Conservation (phyloP, 1,140 invertebrate species). For the Diploscapter pachys region DNA sequence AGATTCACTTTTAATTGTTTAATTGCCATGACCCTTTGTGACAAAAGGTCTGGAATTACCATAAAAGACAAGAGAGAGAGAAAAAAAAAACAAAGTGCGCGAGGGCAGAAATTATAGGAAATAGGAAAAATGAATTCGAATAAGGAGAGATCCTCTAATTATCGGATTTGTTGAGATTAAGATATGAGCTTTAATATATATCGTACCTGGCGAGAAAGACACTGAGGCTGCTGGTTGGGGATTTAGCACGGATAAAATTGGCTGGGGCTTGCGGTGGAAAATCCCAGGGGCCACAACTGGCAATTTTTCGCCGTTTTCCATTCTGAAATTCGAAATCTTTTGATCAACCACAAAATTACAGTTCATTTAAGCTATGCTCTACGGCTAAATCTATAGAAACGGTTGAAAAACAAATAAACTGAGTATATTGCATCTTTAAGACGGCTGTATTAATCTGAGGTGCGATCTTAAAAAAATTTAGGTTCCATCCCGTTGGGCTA, state of each 20-base stretch:
- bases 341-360: not conserved
- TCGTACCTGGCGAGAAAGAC: too few species aligned
- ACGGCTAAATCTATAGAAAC: not conserved
- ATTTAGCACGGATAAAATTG: not conserved
- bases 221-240: too few species aligned
- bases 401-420: not conserved
- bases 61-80: too few species aligned
- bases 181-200: too few species aligned
- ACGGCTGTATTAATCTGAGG: not conserved
- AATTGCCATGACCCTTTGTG: too few species aligned
- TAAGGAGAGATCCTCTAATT: not conserved
- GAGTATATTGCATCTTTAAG: not conserved
- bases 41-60: too few species aligned
- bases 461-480: too few species aligned
- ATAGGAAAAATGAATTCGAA: not conserved
- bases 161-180: not conserved
- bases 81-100: too few species aligned
- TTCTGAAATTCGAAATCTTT: slow-evolving; percentile 6
- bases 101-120: not conserved
- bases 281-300: not conserved
- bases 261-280: slow-evolving; percentile 8
- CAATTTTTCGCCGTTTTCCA: slow-evolving; percentile 14
- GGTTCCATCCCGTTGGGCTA: too few species aligned
- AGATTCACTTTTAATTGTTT: too few species aligned
- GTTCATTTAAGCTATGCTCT: not conserved